A percentile compares a stretch with the other conserved stretches of the same genome.
phyloP scores from a whole-genome alignment of 2,888 invertebrate species.

The Bembecia ichneumoniformis region DNA sequence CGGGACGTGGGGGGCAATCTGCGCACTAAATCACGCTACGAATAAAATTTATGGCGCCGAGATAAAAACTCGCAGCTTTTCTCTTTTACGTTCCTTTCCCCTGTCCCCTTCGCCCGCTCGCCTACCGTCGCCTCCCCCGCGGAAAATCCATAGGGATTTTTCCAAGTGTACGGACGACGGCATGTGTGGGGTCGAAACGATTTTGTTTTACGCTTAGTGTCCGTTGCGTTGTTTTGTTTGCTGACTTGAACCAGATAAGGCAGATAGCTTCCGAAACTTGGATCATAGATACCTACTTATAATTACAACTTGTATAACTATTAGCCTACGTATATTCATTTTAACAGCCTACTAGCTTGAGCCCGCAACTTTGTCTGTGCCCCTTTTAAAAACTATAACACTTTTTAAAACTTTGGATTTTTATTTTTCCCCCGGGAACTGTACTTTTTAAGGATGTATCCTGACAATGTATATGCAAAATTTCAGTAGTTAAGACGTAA shows the following conservation, averaged over 20 bases:
- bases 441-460: no score
- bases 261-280: constrained; percentile 49
- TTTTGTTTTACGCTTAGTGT: constrained; percentile 73
- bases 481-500: no score
- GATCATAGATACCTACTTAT: constrained; percentile 15
- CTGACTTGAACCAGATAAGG: constrained; percentile 65
- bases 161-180: constrained; percentile 69
- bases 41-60: constrained; percentile 75
- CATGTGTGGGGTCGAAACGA: constrained; percentile 69
- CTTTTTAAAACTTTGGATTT: no score
- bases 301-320: no score
- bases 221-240: constrained; percentile 67
- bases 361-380: no score
- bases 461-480: no score
- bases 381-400: no score
- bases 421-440: no score
- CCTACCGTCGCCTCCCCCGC: constrained; percentile 34
- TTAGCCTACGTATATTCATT: no score
- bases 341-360: no score
- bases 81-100: constrained; percentile 73
- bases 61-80: constrained; percentile 76
- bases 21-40: constrained; percentile 75
- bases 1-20: constrained; percentile 65
- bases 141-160: constrained; percentile 73
- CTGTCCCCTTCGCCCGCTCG: constrained; percentile 28